Evolutionary conservation across 1,140 invertebrate species (phyloP), one percentile per base, ranked within the genome.

Genomic region (Holcopasites calliopsidis): DNA sequence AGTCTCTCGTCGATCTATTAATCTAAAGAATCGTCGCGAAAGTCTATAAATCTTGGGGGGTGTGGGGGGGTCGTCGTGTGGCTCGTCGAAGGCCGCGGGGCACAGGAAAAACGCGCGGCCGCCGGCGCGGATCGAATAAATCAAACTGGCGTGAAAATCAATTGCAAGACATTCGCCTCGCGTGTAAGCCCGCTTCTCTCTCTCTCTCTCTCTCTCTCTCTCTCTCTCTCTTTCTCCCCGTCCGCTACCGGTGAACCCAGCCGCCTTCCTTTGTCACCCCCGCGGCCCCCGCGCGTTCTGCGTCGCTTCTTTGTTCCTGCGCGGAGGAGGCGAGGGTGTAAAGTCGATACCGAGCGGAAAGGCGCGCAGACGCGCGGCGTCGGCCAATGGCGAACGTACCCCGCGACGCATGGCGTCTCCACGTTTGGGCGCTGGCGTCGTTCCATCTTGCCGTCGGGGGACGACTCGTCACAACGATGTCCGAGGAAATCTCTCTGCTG

Each of bases 131-230:
- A n/a, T 77, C 72, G 83, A 87, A 88, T 89, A 90, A 90, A 90
- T 90, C 89, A 90, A 87, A 88, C 80, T 79, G 82, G 85, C 84
- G 88, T 85, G 87, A 90, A 90, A 90, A 90, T 90, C 88, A 90
- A 90, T 90, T 88, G 86, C 78, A 83, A 88, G 85, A 86, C 86
- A 87, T 84, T 80, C 83, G 83, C 77, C 66, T 84, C 75, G 69
- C 83, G 81, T 78, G 80, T 82, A 77, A 35, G 18, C 60, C 47
- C 35, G n/a, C 21, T 26, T 33, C 62, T 42, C 21, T 10, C 42
- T 23, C 16, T 31, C 31, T 16, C 47, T 13, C 18, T 21, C n/a
- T 26, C 40, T 3, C 40, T 18, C 35, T 23, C 21, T 62, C 58
- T 21, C 13, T 40, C 10, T 31, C 13, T 31, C 21, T 11, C 7